Evolutionary conservation across 2,797 vertebrate species (phyloP).

Genomic region (Sitta carolinensis): DNA sequence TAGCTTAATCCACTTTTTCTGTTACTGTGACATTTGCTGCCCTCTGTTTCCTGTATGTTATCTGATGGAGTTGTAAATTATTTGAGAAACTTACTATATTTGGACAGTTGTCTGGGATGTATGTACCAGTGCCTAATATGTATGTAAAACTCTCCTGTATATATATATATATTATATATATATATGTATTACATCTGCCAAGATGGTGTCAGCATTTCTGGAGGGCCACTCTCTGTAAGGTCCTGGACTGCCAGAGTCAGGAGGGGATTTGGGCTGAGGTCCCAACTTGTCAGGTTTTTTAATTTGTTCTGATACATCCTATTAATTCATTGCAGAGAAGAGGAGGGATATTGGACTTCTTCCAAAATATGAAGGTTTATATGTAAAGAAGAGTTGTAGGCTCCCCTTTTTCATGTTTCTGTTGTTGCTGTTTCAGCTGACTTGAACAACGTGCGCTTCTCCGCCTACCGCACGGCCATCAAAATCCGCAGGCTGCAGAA

Average conservation of each 20-base stretch:
- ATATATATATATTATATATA: background rate
- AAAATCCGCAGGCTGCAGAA: constrained; percentile 97
- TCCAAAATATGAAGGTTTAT: background rate
- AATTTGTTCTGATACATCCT: background rate
- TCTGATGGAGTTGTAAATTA: background rate
- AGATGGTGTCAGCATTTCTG: background rate
- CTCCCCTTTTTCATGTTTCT: background rate
- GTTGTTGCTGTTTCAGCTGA: constrained; percentile 82
- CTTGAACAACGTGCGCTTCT: constrained; percentile 97
- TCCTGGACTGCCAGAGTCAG: background rate
- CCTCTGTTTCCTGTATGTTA: background rate
- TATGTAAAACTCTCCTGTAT: background rate
- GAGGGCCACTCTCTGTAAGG: background rate
- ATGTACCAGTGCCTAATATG: background rate
- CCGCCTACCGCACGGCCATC: constrained; percentile 97
- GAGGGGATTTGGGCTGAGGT: background rate
- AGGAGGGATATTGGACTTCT: background rate
- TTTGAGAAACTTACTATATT: background rate
- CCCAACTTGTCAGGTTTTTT: background rate
- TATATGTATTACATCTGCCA: background rate
- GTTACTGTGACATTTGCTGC: background rate
- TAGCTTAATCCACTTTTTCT: background rate
- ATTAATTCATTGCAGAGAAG: background rate
- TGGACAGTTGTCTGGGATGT: background rate
- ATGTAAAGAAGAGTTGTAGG: background rate